Base-by-base conservation (phyloP, 2,797 vertebrate species). In the Anguilla pacifica region DNA sequence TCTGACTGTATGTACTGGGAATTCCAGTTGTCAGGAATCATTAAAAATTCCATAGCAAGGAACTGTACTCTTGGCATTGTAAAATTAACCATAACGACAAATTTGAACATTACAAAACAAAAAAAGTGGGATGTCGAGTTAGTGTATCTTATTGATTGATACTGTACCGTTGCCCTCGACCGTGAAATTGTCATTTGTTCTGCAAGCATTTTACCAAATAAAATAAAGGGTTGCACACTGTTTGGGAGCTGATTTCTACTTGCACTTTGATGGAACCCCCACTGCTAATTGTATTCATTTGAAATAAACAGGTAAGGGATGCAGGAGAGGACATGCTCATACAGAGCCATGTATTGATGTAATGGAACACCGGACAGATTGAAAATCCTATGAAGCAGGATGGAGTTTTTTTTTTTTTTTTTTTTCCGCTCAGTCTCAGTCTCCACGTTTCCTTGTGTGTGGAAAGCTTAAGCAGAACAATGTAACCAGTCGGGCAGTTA, bases 171-270 rank as follows among this genome's bases (percentile, higher is more conserved):
- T 92, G 93, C 92, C 94, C 92, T 95, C 91, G 94, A 96, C 93
- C 95, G 95, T 93, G 93, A 94, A 94, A 95, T 93, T 96, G 92
- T 96, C 93, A 95, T 96, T 97, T 96, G 95, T 96, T 96, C 95
- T 95, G 94, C 93, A 94, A 95, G 94, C 92, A 89, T 94, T 93
- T 92, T 92, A 94, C 95, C 94, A 95, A 96, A 95, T 95, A 93
- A 96, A 94, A 95, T 94, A 92, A 93, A 93, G 89, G 90, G 91
- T 93, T 90, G 91, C 88, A 92, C 84, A 77, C 88, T 87, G 91
- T 90, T 88, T 92, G 90, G 89, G 90, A 93, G 92, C 91, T 93
- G 92, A 93, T 94, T 95, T 95, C 90, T 90, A 92, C 90, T 91
- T 91, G 92, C 91, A 93, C 94, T 95, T 92, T 87, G 90, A 92